Conservation (phyloP, 1,140 invertebrate genomes). For the Micrasema minimum region DNA sequence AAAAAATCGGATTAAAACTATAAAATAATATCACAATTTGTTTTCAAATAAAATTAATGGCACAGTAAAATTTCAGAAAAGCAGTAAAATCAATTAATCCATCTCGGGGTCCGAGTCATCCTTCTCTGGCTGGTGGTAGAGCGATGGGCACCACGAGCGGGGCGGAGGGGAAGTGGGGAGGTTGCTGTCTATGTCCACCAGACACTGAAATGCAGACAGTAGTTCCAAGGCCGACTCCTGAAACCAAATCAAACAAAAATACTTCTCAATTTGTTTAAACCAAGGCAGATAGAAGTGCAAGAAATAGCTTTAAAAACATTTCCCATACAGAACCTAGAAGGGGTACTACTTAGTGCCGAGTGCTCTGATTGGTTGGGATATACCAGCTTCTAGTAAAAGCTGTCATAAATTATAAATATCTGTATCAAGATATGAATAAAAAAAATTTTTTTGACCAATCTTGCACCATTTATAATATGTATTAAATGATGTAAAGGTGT, state of each 20-base stretch:
- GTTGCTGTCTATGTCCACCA: slow-evolving; percentile 14
- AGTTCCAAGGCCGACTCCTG: slow-evolving; percentile 40
- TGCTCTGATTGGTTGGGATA: too few species aligned
- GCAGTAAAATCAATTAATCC: slow-evolving; percentile 34
- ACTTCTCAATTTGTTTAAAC: too few species aligned
- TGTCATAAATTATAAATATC: too few species aligned
- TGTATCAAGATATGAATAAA: too few species aligned
- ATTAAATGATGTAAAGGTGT: too few species aligned
- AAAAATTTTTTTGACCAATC: too few species aligned
- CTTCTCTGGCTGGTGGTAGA: slow-evolving; percentile 49
- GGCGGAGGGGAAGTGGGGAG: slow-evolving; percentile 16
- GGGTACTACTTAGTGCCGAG: too few species aligned
- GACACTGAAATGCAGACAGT: slow-evolving; percentile 38
- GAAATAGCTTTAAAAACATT: too few species aligned
- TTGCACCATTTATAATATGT: too few species aligned
- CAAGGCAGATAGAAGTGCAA: too few species aligned
- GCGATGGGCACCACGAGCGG: slow-evolving; percentile 25
- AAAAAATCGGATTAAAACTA: neutral
- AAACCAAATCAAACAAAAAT: slow-evolving; percentile 25
- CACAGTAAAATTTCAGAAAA: neutral
- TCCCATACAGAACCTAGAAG: too few species aligned
- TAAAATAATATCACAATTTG: slow-evolving; percentile 8
- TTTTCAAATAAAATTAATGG: slow-evolving; percentile 2
- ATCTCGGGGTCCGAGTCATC: slow-evolving; percentile 46
- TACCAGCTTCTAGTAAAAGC: too few species aligned